These are phyloP conservation scores for Phacellophora camtschatica DNA, from an alignment of 30 jellyfish, hydroid and myxozoan species.

Conservation along the genomic window DNA sequence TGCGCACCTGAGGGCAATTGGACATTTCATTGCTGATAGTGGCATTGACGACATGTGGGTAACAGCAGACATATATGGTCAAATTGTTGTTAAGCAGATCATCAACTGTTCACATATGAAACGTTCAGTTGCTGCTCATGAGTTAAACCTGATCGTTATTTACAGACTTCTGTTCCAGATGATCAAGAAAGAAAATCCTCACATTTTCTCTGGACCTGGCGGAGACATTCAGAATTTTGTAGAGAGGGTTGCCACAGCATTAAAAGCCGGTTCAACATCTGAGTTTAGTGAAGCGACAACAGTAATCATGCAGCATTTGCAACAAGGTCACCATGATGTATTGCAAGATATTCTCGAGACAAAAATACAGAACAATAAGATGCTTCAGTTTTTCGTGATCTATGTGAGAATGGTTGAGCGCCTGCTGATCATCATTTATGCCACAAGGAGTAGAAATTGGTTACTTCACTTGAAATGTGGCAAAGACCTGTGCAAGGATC, in stretches of 20 bases:
- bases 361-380: not conserved
- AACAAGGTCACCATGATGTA: not conserved
- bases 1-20: slow-evolving; percentile 1
- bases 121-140: not conserved
- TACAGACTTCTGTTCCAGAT: not conserved
- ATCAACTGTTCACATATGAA: not conserved
- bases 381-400: slow-evolving; percentile 6
- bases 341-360: not conserved
- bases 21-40: not conserved
- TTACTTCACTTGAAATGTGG: slow-evolving; percentile 25
- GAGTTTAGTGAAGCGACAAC: slow-evolving; percentile 5
- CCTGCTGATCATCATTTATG: not conserved
- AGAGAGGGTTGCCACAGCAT: slow-evolving; percentile 4
- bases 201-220: not conserved
- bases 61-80: not conserved
- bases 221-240: not conserved
- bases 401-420: slow-evolving; percentile 23
- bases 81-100: not conserved
- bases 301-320: not conserved
- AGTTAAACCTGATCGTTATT: not conserved
- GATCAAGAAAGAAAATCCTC: not conserved
- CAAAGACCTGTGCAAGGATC: slow-evolving; percentile 24
- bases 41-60: slow-evolving; percentile 13
- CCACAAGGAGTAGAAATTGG: slow-evolving; percentile 31
- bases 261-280: not conserved